phyloP scores from a whole-genome alignment of 2,113 vertebrate species.

The Capra hircus region DNA sequence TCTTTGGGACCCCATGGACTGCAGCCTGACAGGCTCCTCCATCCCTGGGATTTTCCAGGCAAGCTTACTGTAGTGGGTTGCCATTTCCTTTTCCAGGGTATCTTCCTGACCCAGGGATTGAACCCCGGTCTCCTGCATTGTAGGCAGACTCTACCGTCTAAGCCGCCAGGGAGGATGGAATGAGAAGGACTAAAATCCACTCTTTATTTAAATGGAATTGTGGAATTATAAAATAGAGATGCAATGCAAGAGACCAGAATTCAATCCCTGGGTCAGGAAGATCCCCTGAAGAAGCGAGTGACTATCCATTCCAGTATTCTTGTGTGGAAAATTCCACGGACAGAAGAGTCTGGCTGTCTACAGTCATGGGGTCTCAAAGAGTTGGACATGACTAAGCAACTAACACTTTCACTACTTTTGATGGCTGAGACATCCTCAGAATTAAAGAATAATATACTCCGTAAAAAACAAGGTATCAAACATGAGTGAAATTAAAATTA shows the following conservation, averaged over 20 bases:
- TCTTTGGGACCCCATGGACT: neutral
- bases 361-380: neutral
- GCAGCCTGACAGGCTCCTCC: neutral
- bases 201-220: neutral
- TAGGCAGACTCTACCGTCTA: neutral
- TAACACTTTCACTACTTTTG: neutral
- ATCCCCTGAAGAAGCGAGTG: neutral
- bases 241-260: neutral
- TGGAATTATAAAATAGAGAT: neutral
- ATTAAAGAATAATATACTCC: neutral
- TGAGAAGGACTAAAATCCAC: neutral
- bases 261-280: neutral
- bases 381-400: neutral
- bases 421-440: neutral
- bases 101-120: neutral
- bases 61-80: neutral
- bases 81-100: neutral
- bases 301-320: neutral
- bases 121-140: rapidly evolving
- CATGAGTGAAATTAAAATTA: neutral
- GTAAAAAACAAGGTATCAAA: neutral
- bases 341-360: neutral
- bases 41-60: neutral
- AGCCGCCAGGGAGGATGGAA: neutral
- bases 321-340: neutral